Percentiles rank a stretch among this genome's conserved stretches.
These are phyloP conservation scores for Sinelater perroti DNA, from an alignment of 2,888 invertebrate species.

Conservation along the genomic window DNA sequence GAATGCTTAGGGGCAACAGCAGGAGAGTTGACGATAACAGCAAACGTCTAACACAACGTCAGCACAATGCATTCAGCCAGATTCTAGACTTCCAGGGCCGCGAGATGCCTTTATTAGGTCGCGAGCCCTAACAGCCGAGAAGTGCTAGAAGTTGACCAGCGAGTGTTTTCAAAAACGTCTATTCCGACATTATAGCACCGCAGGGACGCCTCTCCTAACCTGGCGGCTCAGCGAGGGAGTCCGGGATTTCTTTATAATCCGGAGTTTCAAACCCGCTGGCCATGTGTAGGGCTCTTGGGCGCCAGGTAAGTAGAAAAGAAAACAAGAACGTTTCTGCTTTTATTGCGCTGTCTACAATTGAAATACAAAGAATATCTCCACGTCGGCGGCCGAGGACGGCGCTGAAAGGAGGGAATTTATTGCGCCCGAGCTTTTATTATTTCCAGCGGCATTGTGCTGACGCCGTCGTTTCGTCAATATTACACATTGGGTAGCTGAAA, in stretches of 20 bases:
- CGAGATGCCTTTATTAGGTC: slow-evolving; percentile 8
- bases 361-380: slow-evolving; percentile 27
- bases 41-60: slow-evolving; percentile 21
- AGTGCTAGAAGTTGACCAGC: slow-evolving; percentile 25
- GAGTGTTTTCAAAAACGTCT: slow-evolving; percentile 28
- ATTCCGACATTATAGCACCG: slow-evolving; percentile 22
- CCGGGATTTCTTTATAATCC: slow-evolving; percentile 9
- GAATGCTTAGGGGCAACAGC: slow-evolving; percentile 11
- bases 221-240: slow-evolving; percentile 11
- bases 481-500: no score
- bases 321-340: slow-evolving; percentile 28
- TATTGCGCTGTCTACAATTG: slow-evolving; percentile 26
- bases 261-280: slow-evolving; percentile 15
- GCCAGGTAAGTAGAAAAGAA: slow-evolving; percentile 32
- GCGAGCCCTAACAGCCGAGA: no score
- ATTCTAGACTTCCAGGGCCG: neutral
- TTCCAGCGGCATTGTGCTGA: slow-evolving; percentile 4
- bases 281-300: slow-evolving; percentile 24
- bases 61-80: slow-evolving; percentile 12
- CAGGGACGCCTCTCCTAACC: slow-evolving; percentile 17
- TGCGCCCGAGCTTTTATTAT: slow-evolving; percentile 17
- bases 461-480: no score
- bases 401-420: slow-evolving; percentile 15
- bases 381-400: slow-evolving; percentile 8
- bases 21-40: slow-evolving; percentile 15